These are phyloP conservation scores for Heliconius himera DNA, from an alignment of 1,140 invertebrate species.

Conservation along the genomic window DNA sequence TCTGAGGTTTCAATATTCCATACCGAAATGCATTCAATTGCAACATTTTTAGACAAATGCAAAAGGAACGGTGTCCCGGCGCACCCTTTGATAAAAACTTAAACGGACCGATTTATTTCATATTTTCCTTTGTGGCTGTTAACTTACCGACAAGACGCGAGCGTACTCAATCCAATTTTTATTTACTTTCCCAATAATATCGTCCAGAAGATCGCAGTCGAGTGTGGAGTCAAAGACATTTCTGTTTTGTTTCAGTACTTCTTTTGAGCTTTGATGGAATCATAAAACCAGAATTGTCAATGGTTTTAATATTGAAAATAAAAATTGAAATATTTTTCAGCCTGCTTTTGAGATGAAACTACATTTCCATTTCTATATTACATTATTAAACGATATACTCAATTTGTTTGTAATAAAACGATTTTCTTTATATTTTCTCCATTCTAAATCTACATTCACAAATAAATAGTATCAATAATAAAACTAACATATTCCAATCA, in stretches of 20 bases:
- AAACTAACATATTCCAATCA: neutral
- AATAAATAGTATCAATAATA: neutral
- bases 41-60: constrained; percentile 75
- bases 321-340: neutral
- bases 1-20: constrained; percentile 79
- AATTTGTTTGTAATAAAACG: too few relatives aligned
- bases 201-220: constrained; percentile 8
- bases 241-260: constrained; percentile 6
- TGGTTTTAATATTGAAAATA: neutral
- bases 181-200: constrained; percentile 35
- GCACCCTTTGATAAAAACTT: constrained; percentile 56
- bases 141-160: constrained; percentile 51
- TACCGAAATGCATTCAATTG: constrained; percentile 77
- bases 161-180: constrained; percentile 45
- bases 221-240: neutral
- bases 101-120: constrained; percentile 55
- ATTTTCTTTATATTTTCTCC: too few relatives aligned
- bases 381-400: neutral
- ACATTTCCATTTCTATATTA: neutral
- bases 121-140: constrained; percentile 54
- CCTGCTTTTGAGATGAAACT: neutral
- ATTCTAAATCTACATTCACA: neutral
- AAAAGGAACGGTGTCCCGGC: constrained; percentile 53
- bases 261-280: neutral
- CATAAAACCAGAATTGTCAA: neutral